These are phyloP conservation scores for Protobothrops flavoviridis DNA, from an alignment of 2,113 vertebrate genomes.

Conservation along the genomic window DNA sequence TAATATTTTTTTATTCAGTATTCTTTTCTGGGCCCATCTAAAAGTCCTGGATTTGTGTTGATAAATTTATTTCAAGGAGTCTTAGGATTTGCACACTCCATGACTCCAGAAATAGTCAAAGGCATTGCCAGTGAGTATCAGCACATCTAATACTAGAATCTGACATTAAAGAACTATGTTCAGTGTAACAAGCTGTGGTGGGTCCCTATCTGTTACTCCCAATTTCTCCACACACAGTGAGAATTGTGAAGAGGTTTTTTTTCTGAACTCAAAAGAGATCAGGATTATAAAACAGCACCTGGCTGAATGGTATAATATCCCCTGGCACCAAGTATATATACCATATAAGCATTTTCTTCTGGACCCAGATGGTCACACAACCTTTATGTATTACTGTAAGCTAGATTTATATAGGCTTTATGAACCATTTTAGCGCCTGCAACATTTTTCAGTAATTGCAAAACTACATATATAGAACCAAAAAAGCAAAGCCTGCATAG, in stretches of 20 bases:
- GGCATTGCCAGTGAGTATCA: too few relatives aligned
- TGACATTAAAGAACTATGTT: neutral
- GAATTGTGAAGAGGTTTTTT: neutral
- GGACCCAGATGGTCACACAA: neutral
- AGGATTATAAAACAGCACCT: neutral
- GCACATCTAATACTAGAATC: neutral
- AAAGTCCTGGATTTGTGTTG: neutral
- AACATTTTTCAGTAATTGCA: neutral
- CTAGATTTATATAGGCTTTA: neutral
- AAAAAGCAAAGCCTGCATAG: neutral
- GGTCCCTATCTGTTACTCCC: neutral
- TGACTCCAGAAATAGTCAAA: neutral
- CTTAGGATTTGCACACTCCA: accelerated
- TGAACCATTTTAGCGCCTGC: neutral
- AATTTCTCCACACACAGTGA: neutral
- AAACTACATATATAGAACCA: neutral
- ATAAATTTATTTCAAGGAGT: neutral
- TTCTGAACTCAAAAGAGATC: neutral
- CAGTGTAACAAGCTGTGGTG: neutral
- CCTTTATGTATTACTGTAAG: neutral
- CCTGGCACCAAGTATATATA: neutral
- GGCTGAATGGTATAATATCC: neutral
- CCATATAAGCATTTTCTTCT: neutral
- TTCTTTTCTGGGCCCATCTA: neutral
- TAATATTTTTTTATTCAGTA: neutral